Evolutionary conservation across 2,888 invertebrate genomes (phyloP), one percentile per base, ranked within the genome.

Genomic region (Eilema sororculum): DNA sequence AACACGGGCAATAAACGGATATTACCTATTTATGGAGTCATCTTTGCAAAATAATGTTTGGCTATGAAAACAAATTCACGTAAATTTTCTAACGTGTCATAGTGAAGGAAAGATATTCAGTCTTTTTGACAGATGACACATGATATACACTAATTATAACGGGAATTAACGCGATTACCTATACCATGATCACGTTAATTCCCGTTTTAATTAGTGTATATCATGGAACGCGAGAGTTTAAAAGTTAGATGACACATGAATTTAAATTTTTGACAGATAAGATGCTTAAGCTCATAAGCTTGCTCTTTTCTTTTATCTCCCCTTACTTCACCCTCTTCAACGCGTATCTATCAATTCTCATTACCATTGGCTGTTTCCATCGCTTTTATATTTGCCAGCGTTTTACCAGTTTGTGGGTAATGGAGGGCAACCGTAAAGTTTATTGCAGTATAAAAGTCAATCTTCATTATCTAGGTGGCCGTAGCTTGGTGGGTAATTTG

Each of bases 381-480:
- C 67, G 63, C 62, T 65, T 77, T 74, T 78, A 78, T 77, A 73
- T 69, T 64, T 56, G 37, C 71, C 64, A 73, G 68, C 71, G 78
- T 79, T 62, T 62, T 65, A 76, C 69, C 63, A 68, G 69, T 74
- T 81, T 79, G 81, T 75, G 68, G 75, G 76, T 73, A 79, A 72
- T 68, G 65, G 76, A 81, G 77, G 78, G 78, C 80, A 71, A 63
- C 70, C 61, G 74, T 64, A 59, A 22, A 64, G 75, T 84, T 88
- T 86, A 87, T 77, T 82, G 80, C 84, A 82, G 71, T 83, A 80
- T 87, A 86, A 89, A 89, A 86, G 88, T 85, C 90, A 89, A 85
- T 90, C 89, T 87, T 88, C 86, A 89, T 91, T 90, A 83, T 78
- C 67, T 28, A 80, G 76, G 79, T 73, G 78, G 76, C 74, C 73